A percentile compares a stretch with the other conserved stretches of the same genome.
Evolutionary conservation across 2,888 invertebrate species (phyloP).

Genomic region (Microchrysa polita): DNA sequence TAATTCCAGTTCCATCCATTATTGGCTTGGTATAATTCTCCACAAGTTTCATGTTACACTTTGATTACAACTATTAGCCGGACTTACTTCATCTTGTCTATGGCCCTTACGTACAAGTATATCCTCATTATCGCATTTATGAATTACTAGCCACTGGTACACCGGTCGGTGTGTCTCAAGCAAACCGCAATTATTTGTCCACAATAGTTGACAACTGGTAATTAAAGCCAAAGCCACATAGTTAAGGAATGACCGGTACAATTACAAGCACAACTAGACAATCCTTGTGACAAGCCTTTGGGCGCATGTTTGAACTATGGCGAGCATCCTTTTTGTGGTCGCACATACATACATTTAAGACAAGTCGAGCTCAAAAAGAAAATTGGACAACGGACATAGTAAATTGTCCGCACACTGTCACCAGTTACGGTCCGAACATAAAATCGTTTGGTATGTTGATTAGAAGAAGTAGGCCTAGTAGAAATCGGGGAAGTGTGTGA

Average conservation of each 20-base stretch:
- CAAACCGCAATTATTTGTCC: slow-evolving; percentile 38
- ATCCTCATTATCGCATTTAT: slow-evolving; percentile 34
- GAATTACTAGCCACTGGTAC: slow-evolving; percentile 37
- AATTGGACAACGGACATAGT: slow-evolving; percentile 22
- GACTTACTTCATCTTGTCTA: neutral
- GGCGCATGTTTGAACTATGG: slow-evolving; percentile 16
- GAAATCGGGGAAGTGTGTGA: slow-evolving; percentile 17
- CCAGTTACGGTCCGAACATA: slow-evolving; percentile 5
- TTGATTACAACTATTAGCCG: neutral
- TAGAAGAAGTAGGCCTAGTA: slow-evolving; percentile 42
- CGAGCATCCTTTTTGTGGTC: slow-evolving; percentile 19
- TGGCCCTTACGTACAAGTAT: neutral
- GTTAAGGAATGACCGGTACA: slow-evolving; percentile 37
- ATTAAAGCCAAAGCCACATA: slow-evolving; percentile 35
- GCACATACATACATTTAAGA: too few relatives aligned
- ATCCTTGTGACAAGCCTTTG: slow-evolving; percentile 22
- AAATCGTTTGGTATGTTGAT: slow-evolving; percentile 41
- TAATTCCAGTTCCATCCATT: too few relatives aligned
- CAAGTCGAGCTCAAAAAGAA: slow-evolving; percentile 4
- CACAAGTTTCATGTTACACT: slow-evolving; percentile 3
- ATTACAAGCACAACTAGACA: too few relatives aligned
- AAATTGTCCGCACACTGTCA: slow-evolving; percentile 22
- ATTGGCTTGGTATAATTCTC: neutral
- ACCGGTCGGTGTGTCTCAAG: too few relatives aligned
- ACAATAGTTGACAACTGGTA: slow-evolving; percentile 34